These are phyloP conservation scores for Argyrosomus japonicus DNA, from an alignment of 2,113 vertebrate genomes.

Conservation along the genomic window DNA sequence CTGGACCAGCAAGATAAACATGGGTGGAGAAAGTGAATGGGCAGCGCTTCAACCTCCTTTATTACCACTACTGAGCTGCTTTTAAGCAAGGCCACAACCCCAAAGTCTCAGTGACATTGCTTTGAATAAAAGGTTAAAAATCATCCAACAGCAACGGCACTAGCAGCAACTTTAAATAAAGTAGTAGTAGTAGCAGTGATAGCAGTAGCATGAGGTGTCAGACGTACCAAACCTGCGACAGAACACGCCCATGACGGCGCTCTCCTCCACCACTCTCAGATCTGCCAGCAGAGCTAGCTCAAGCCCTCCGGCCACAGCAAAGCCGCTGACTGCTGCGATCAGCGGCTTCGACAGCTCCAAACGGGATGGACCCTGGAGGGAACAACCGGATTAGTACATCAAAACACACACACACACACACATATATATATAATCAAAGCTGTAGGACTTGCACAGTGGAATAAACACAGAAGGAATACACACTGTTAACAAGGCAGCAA, in stretches of 20 bases:
- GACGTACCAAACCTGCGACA: constrained; percentile 75
- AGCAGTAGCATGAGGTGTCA: not conserved
- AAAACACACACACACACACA: not conserved
- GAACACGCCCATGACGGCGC: constrained; percentile 77
- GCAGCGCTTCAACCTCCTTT: not conserved
- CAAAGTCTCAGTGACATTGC: not conserved
- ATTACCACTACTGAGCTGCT: not conserved
- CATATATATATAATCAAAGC: not conserved
- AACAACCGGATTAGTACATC: constrained; percentile 50
- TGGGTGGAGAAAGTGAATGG: not conserved
- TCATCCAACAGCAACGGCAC: not conserved
- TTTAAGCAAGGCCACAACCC: not conserved
- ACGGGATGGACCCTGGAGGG: constrained; percentile 72
- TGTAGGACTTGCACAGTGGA: not conserved
- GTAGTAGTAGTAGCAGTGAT: not conserved
- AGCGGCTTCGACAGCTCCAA: constrained; percentile 78
- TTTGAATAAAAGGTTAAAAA: not conserved
- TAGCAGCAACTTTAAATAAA: not conserved
- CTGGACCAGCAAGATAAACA: not conserved
- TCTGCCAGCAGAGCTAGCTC: constrained; percentile 79
- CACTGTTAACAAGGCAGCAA: constrained; percentile 3
- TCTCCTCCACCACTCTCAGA: constrained; percentile 79
- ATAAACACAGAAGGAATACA: not conserved
- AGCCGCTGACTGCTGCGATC: constrained; percentile 77
- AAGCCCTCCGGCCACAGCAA: constrained; percentile 78